Conservation (phyloP, 2,113 vertebrate genomes). For the Turnix velox region DNA sequence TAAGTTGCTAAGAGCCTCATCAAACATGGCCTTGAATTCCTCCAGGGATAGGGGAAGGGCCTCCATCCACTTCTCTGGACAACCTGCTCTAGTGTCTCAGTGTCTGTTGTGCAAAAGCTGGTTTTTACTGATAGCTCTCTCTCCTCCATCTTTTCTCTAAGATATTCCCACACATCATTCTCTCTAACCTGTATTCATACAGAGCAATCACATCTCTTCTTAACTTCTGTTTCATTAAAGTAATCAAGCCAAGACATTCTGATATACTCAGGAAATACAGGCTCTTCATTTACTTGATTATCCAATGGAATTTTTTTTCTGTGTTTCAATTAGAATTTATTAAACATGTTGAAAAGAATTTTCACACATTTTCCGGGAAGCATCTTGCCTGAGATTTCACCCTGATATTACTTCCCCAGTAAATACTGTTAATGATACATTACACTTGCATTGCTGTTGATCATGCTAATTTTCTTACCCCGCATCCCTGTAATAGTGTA, state of each 20-base stretch:
- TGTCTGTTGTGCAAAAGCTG: background rate
- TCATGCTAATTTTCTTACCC: background rate
- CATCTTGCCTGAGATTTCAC: background rate
- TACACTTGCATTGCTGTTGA: background rate
- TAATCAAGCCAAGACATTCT: background rate
- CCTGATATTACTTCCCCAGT: background rate
- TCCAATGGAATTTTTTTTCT: background rate
- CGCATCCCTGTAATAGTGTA: too few relatives aligned
- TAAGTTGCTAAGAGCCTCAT: too few relatives aligned
- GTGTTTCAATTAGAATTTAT: background rate
- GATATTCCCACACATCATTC: background rate
- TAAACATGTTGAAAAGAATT: background rate
- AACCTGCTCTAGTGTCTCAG: too few relatives aligned
- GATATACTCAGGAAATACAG: background rate
- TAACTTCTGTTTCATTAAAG: background rate
- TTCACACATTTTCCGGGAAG: background rate
- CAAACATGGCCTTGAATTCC: too few relatives aligned
- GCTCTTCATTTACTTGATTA: constrained; percentile 4
- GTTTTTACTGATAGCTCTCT: background rate
- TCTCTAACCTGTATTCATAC: background rate
- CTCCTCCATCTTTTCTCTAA: background rate
- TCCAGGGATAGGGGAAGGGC: too few relatives aligned
- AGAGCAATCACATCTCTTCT: background rate
- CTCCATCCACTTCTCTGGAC: too few relatives aligned
- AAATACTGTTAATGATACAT: background rate